These are phyloP conservation scores for Blastobasis lacticolella DNA, from an alignment of 2,888 invertebrate genomes.

Conservation along the genomic window DNA sequence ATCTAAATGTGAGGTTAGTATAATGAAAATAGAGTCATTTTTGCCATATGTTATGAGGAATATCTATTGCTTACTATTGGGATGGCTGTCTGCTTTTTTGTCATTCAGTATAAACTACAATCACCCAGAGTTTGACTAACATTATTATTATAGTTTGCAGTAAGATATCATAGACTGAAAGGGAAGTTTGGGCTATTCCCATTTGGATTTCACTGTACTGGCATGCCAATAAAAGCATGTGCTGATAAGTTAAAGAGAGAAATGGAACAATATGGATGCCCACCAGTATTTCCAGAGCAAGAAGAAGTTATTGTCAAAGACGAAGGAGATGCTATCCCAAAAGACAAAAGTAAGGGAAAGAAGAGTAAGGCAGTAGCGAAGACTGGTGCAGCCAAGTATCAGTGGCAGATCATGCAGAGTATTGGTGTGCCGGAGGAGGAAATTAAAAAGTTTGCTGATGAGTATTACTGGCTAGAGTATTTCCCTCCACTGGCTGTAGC, in stretches of 20 bases:
- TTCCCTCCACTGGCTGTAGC: constrained; percentile 93
- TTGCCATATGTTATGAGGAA: too few species aligned
- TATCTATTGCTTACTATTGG: too few species aligned
- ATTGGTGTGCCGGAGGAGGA: constrained; percentile 93
- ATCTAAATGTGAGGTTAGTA: constrained; percentile 93
- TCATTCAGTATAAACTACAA: background rate
- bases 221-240: constrained; percentile 99
- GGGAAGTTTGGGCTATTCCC: constrained; percentile 95
- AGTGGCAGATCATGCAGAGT: constrained; percentile 99
- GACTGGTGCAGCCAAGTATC: constrained; percentile 90
- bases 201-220: constrained; percentile 99
- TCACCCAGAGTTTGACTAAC: background rate
- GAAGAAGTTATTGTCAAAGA: constrained; percentile 53
- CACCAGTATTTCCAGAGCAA: constrained; percentile 89
- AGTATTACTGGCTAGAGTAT: constrained; percentile 95
- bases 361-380: constrained; percentile 97
- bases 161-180: constrained; percentile 91
- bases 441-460: constrained; percentile 92
- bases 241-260: constrained; percentile 97
- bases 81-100: too few species aligned
- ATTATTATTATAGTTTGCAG: constrained; percentile 80
- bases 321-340: constrained; percentile 75
- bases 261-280: constrained; percentile 92
- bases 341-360: constrained; percentile 85
- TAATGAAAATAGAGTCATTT: background rate